These are phyloP conservation scores for Nasonia giraulti DNA, from an alignment of 1,140 invertebrate species.

Conservation along the genomic window DNA sequence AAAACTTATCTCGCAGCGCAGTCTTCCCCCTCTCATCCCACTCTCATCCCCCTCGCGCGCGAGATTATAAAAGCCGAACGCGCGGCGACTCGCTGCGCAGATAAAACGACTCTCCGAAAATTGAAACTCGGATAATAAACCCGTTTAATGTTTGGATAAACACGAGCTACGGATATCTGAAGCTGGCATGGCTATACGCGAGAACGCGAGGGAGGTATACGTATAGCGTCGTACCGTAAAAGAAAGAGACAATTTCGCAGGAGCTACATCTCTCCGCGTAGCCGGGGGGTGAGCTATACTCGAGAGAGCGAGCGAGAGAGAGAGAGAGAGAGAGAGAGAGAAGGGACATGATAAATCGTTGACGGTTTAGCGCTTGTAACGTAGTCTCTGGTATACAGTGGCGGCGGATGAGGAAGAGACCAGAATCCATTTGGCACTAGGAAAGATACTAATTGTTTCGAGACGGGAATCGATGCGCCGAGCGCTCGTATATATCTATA, in stretches of 20 bases:
- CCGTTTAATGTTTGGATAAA: not conserved
- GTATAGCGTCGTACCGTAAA: not conserved
- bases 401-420: not conserved
- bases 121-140: not conserved
- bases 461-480: not conserved
- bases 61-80: not conserved
- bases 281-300: no score
- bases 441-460: constrained; percentile 21
- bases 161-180: not conserved
- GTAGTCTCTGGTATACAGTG: not conserved
- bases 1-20: not conserved
- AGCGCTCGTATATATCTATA: not conserved
- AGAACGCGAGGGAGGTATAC: no score
- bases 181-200: not conserved
- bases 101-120: not conserved
- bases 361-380: not conserved
- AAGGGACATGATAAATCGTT: not conserved
- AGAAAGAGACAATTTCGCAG: not conserved
- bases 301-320: not conserved
- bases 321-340: not conserved
- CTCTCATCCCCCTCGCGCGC: no score
- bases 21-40: not conserved
- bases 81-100: not conserved
- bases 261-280: not conserved
- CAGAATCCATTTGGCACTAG: constrained; percentile 14